Percentiles rank a stretch among this genome's conserved stretches.
phyloP scores from a whole-genome alignment of 2,888 invertebrate species.

The Sphaerophoria taeniata region DNA sequence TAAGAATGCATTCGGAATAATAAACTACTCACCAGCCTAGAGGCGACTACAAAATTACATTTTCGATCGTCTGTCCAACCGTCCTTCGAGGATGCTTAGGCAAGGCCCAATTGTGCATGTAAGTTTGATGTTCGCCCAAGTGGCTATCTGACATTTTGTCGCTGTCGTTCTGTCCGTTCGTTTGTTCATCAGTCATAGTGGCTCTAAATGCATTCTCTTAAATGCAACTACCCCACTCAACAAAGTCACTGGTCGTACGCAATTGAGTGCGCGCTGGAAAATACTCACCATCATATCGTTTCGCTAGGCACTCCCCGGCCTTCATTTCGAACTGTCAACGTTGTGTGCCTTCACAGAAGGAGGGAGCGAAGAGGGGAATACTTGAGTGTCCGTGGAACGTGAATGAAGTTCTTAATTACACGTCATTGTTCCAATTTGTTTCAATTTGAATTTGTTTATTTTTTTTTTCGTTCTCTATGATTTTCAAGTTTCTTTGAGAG shows the following conservation, averaged over 20 bases:
- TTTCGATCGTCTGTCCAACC: slow-evolving; percentile 22
- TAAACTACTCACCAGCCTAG: slow-evolving; percentile 45
- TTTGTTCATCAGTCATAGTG: slow-evolving; percentile 3
- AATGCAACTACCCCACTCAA: slow-evolving; percentile 37
- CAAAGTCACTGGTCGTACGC: slow-evolving; percentile 37
- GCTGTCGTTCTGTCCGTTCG: not conserved
- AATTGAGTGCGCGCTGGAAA: slow-evolving; percentile 52
- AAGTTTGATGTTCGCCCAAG: slow-evolving; percentile 26
- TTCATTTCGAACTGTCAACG: slow-evolving; percentile 24
- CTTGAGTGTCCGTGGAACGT: slow-evolving; percentile 56
- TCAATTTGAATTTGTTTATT: slow-evolving; percentile 65
- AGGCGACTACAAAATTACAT: slow-evolving; percentile 53
- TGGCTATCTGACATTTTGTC: slow-evolving; percentile 40
- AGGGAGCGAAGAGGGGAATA: slow-evolving; percentile 4
- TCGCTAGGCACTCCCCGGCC: slow-evolving; percentile 2
- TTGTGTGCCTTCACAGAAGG: not conserved
- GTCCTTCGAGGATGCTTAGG: slow-evolving; percentile 50
- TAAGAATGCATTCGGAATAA: slow-evolving; percentile 66
- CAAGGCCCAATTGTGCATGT: slow-evolving; percentile 39
- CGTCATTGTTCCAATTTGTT: slow-evolving; percentile 74
- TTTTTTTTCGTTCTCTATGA: slow-evolving; percentile 15
- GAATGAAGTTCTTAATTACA: slow-evolving; percentile 71
- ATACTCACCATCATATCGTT: not conserved
- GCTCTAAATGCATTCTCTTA: slow-evolving; percentile 41
- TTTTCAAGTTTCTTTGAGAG: slow-evolving; percentile 23